phyloP scores from a whole-genome alignment of 2,113 vertebrate genomes.

The Notothenia coriiceps region DNA sequence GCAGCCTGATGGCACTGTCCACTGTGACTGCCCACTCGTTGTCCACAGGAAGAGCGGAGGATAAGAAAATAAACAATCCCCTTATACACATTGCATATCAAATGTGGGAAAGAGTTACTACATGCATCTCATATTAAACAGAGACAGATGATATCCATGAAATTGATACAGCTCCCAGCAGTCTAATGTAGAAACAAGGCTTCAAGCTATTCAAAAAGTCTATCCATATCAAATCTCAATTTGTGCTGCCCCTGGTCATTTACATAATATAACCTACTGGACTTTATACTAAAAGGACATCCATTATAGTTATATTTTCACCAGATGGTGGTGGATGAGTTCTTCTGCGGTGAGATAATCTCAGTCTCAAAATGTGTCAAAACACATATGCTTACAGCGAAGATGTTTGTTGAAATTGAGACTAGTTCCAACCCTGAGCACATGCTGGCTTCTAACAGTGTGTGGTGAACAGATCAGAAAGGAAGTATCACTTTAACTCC shows the following conservation, averaged over 20 bases:
- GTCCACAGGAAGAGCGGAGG: conserved; percentile 66
- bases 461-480: conserved; percentile 9
- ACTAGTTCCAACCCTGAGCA: neutral
- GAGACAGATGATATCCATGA: conserved; percentile 69
- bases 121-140: conserved; percentile 69
- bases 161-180: conserved; percentile 56
- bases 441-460: neutral
- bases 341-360: conserved; percentile 22
- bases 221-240: conserved; percentile 49
- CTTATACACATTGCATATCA: conserved; percentile 24
- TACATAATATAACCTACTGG: conserved; percentile 42
- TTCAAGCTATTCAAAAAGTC: conserved; percentile 45
- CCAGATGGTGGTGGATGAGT: conserved; percentile 29
- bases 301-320: conserved; percentile 32
- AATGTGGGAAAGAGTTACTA: conserved; percentile 73
- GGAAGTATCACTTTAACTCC: conserved; percentile 38
- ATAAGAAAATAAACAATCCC: conserved; percentile 65
- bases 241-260: conserved; percentile 42
- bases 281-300: conserved; percentile 13
- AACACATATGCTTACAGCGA: conserved; percentile 6
- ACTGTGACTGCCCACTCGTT: conserved; percentile 22
- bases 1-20: conserved; percentile 31
- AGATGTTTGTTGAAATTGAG: conserved; percentile 17
- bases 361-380: conserved; percentile 36
- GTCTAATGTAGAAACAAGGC: conserved; percentile 30